Conservation (phyloP, 2,888 invertebrate genomes). For the Exocentrus adspersus region DNA sequence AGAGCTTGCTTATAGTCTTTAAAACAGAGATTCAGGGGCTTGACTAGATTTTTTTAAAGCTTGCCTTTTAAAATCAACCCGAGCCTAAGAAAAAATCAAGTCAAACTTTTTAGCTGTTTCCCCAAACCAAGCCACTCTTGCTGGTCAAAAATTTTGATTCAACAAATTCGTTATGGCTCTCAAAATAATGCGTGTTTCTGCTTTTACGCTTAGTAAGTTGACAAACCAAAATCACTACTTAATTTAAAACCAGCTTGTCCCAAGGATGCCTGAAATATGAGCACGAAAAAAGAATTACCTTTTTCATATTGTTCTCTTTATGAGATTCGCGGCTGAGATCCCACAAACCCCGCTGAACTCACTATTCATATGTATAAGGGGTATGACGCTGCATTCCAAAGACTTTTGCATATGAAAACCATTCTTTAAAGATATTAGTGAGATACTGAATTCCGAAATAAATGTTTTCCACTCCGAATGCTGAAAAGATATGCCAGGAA, state of each 20-base stretch:
- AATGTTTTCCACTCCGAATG: not conserved
- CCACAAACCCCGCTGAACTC: constrained; percentile 14
- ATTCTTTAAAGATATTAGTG: constrained; percentile 17
- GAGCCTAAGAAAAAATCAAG: too few relatives aligned
- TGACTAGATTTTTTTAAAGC: too few relatives aligned
- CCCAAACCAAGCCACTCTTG: too few relatives aligned
- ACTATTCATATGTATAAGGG: constrained; percentile 23
- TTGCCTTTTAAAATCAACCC: too few relatives aligned
- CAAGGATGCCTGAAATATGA: not conserved
- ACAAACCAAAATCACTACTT: not conserved
- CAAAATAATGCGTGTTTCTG: too few relatives aligned
- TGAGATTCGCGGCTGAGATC: constrained; percentile 2
- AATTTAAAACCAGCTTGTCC: not conserved
- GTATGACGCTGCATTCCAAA: constrained; percentile 14
- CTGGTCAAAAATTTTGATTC: too few relatives aligned
- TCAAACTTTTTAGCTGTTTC: too few relatives aligned
- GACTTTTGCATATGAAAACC: constrained; percentile 21
- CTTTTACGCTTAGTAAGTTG: not conserved
- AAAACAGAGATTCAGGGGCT: too few relatives aligned
- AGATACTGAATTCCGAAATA: constrained; percentile 4
- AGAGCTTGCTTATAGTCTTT: not conserved
- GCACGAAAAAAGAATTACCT: not conserved
- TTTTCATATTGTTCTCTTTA: constrained; percentile 12
- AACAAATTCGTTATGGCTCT: too few relatives aligned
- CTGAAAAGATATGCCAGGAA: not conserved